phyloP scores from a whole-genome alignment of 2,797 vertebrate species.

The Spinus pinus region DNA sequence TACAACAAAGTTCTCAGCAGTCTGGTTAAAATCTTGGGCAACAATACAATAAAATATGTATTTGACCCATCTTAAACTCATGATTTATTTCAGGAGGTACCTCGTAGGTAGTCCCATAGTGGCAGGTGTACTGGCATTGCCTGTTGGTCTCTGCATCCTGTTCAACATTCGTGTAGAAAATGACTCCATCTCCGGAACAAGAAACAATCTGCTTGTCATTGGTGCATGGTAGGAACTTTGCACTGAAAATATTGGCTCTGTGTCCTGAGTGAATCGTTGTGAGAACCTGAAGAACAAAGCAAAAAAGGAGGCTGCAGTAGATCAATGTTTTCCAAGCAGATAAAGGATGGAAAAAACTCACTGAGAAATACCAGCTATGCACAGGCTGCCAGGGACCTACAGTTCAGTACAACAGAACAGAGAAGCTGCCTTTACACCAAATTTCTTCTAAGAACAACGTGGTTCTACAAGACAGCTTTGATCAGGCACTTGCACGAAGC shows the following conservation, averaged over 20 bases:
- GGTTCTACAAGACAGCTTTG: not conserved
- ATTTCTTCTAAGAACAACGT: not conserved
- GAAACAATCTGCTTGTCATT: constrained; percentile 96
- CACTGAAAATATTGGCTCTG: constrained; percentile 97
- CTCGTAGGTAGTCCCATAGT: constrained; percentile 99
- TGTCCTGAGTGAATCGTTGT: constrained; percentile 96
- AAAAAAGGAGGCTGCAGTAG: not conserved
- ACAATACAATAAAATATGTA: not conserved
- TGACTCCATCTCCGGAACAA: constrained; percentile 96
- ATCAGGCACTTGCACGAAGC: not conserved
- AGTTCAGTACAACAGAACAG: not conserved
- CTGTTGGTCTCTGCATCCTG: constrained; percentile 93
- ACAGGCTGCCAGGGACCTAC: not conserved
- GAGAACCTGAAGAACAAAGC: constrained; percentile 82
- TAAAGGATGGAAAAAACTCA: not conserved
- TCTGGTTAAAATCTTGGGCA: not conserved
- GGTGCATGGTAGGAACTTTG: constrained; percentile 97
- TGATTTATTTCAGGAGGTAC: constrained; percentile 59
- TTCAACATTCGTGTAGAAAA: constrained; percentile 95
- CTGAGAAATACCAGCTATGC: not conserved
- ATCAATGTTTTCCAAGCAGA: not conserved
- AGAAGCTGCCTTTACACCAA: not conserved
- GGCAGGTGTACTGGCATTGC: constrained; percentile 96
- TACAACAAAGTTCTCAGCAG: not conserved
- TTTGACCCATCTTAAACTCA: not conserved